A percentile compares a stretch with the other conserved stretches of the same genome.
Evolutionary conservation across 1,140 invertebrate genomes (phyloP).

Genomic region (Calycopis cecrops): DNA sequence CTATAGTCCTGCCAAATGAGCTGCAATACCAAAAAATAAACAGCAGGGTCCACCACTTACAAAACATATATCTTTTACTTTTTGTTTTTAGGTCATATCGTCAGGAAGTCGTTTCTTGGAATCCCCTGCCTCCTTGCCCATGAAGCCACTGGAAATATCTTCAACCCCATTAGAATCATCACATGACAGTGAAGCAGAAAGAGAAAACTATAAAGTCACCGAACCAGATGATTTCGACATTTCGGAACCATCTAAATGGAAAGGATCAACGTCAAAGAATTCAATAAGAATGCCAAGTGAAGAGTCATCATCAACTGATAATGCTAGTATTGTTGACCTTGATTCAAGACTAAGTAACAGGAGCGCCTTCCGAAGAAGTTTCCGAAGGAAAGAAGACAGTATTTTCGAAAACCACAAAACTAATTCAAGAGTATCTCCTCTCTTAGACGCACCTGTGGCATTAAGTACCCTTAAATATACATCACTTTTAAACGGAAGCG

Average conservation of each 20-base stretch:
- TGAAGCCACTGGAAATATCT: slow-evolving; percentile 61
- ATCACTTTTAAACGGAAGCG: slow-evolving; percentile 62
- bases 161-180: slow-evolving; percentile 55
- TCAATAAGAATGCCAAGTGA: slow-evolving; percentile 79
- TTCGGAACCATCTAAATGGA: slow-evolving; percentile 76
- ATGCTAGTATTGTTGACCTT: slow-evolving; percentile 73
- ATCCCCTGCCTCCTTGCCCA: slow-evolving; percentile 36
- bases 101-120: slow-evolving; percentile 57
- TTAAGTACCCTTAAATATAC: slow-evolving; percentile 66
- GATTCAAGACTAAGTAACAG: slow-evolving; percentile 46
- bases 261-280: slow-evolving; percentile 74
- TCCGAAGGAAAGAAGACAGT: slow-evolving; percentile 26
- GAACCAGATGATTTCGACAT: slow-evolving; percentile 68
- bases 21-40: too few relatives aligned
- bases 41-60: too few relatives aligned
- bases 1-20: too few relatives aligned
- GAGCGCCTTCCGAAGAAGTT: slow-evolving; percentile 42
- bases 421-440: slow-evolving; percentile 41
- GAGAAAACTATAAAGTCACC: slow-evolving; percentile 67
- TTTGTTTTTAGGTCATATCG: slow-evolving; percentile 49
- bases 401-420: slow-evolving; percentile 41
- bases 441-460: slow-evolving; percentile 51
- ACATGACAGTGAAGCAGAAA: slow-evolving; percentile 41
- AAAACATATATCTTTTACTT: slow-evolving; percentile 8
- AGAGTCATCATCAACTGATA: slow-evolving; percentile 52